Evolutionary conservation across 2,113 vertebrate genomes (phyloP), one percentile per base, ranked within the genome.

Genomic region (Malaclemys terrapin): DNA sequence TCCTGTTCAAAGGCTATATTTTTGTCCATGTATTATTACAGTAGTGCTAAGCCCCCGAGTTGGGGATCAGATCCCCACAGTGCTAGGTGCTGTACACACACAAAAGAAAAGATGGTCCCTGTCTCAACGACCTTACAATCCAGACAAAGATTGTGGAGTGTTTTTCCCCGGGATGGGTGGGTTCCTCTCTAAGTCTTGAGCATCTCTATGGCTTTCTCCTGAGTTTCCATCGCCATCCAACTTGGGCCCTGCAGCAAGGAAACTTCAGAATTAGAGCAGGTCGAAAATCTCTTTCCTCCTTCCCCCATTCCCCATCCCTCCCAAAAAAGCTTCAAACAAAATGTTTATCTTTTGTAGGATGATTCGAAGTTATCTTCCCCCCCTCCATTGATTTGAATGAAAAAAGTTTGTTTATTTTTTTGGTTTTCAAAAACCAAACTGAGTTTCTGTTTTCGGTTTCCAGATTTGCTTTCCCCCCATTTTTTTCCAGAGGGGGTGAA

Each of bases 271-370:
- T 22, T 79, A 16, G 2, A 20, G 6, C 24, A 45, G 19, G 25
- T 11, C 53, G 9, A 25, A 85, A 90, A 17, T 2, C n/a, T 6
- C 52, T 87, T 80, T 45, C 50, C 5, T 53, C 57, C 24, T 4
- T 2, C 12, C 72, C 27, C n/a, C 24, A 11, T 12, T 10, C 8
- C 54, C n/a, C 0, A 10, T 1, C 24, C 10, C 1, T 7, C 9
- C 8, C 38, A 4, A 20, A 24, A 9, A 16, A 10, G 10, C 7
- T 85, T 25, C 25, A 57, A 29, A 57, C 56, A 57, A 57, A 20
- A 24, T 1, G 56, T 57, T 11, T 57, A 24, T 54, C 56, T 27
- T 57, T 57, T 57, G 25, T 57, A 57, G 56, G 56, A 57, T 4
- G 25, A 27, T 57, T 56, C 29, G 25, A 27, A 29, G 10, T 57